Conservation (phyloP, 2,888 invertebrate species). For the Panorpa germanica region DNA sequence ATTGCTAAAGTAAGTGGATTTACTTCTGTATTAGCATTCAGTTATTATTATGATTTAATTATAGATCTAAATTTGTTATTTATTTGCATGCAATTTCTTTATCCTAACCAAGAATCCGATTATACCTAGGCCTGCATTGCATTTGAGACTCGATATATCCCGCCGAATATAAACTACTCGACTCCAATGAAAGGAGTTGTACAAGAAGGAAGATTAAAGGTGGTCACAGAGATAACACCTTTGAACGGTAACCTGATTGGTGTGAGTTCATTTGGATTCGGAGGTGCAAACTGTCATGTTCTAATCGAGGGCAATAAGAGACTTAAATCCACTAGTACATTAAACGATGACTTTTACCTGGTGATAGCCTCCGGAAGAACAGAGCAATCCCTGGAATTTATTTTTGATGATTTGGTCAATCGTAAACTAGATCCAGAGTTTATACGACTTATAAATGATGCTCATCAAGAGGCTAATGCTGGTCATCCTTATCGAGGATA, state of each 20-base stretch:
- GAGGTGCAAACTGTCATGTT: slow-evolving; percentile 68
- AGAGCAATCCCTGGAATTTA: slow-evolving; percentile 40
- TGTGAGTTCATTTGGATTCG: slow-evolving; percentile 76
- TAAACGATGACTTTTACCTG: too few relatives aligned
- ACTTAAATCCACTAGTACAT: too few relatives aligned
- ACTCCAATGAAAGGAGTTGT: slow-evolving; percentile 36
- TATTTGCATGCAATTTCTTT: slow-evolving; percentile 8
- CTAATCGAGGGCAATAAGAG: too few relatives aligned
- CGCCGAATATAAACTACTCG: slow-evolving; percentile 60
- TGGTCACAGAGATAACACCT: slow-evolving; percentile 47
- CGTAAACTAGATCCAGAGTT: slow-evolving; percentile 34
- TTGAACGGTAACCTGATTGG: slow-evolving; percentile 45
- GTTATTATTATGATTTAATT: too few relatives aligned
- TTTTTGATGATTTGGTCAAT: slow-evolving; percentile 37
- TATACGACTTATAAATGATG: too few relatives aligned
- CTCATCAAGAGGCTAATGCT: too few relatives aligned
- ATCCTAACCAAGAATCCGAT: slow-evolving; percentile 13
- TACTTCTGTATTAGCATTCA: too few relatives aligned
- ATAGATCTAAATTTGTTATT: too few relatives aligned
- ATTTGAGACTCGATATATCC: slow-evolving; percentile 54
- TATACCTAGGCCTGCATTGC: slow-evolving; percentile 39
- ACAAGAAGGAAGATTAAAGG: slow-evolving; percentile 33
- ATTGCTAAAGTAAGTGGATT: slow-evolving; percentile 54
- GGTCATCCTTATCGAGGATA: too few relatives aligned
- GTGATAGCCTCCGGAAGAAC: slow-evolving; percentile 55